A percentile compares a stretch with the other conserved stretches of the same genome.
These are phyloP conservation scores for Papilio glaucus DNA, from an alignment of 1,140 invertebrate species.

Conservation along the genomic window DNA sequence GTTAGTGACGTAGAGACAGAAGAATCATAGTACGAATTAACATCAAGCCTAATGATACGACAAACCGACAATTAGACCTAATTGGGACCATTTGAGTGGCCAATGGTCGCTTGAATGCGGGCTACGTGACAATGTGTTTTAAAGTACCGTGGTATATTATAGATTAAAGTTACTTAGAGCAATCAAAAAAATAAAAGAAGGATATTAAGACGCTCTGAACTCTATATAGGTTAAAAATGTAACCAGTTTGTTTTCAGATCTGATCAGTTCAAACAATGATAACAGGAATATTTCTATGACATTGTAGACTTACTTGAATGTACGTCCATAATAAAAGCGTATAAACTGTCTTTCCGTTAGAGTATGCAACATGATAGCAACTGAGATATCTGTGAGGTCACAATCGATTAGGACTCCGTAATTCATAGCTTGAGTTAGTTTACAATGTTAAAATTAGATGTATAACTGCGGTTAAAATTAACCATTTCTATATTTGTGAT, in stretches of 20 bases:
- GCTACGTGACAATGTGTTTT: slow-evolving; percentile 26
- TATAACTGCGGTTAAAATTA: slow-evolving; percentile 23
- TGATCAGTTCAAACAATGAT: too few species aligned
- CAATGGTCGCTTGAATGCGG: slow-evolving; percentile 28
- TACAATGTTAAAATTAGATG: neutral
- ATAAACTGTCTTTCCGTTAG: too few species aligned
- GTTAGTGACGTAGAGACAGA: neutral
- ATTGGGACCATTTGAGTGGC: slow-evolving; percentile 54
- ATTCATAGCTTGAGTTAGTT: neutral
- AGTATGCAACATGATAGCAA: too few species aligned
- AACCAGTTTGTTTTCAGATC: too few species aligned
- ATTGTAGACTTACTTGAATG: too few species aligned
- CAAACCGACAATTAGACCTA: slow-evolving; percentile 58
- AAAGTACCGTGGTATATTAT: neutral
- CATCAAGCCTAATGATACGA: slow-evolving; percentile 36
- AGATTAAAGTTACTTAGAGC: too few species aligned
- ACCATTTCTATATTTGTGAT: slow-evolving; percentile 37
- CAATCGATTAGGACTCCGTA: neutral
- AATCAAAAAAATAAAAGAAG: too few species aligned
- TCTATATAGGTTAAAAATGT: too few species aligned
- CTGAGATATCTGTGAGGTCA: too few species aligned
- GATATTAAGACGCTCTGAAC: too few species aligned
- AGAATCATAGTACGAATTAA: neutral
- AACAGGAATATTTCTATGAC: too few species aligned
- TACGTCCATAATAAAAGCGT: too few species aligned